phyloP scores from a whole-genome alignment of 2,888 invertebrate genomes.

The Pachymerium ferrugineum region DNA sequence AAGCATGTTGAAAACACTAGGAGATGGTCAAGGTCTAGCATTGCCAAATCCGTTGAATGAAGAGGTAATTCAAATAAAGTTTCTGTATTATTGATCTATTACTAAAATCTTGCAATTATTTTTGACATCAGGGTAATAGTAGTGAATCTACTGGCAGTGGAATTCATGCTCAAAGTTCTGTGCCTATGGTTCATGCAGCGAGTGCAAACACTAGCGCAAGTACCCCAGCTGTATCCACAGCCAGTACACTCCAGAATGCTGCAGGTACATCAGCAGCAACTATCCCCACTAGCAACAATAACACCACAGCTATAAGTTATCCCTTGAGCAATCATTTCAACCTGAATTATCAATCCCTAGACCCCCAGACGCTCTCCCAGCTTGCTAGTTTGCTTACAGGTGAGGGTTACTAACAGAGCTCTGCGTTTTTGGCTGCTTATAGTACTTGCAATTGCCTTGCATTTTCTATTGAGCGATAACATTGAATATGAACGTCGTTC shows the following conservation, averaged over 20 bases:
- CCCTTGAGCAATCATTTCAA: conserved; percentile 28
- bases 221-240: neutral
- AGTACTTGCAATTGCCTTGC: no score
- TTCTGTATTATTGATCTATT: no score
- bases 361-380: conserved; percentile 30
- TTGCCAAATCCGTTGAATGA: conserved; percentile 32
- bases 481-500: neutral
- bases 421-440: no score
- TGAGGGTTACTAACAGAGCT: conserved; percentile 34
- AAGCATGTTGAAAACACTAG: conserved; percentile 51
- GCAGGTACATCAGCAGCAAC: conserved; percentile 31
- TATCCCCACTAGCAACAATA: conserved; percentile 25
- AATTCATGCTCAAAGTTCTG: conserved; percentile 11
- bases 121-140: conserved; percentile 29
- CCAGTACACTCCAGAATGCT: neutral
- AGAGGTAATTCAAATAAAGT: conserved; percentile 31
- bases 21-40: conserved; percentile 35
- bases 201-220: neutral
- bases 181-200: conserved; percentile 23
- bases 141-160: conserved; percentile 32
- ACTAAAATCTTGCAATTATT: no score
- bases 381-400: conserved; percentile 37
- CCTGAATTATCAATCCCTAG: conserved; percentile 29
- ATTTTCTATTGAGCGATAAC: no score
- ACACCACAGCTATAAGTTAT: conserved; percentile 16